Conservation (phyloP, 1,140 invertebrate species). For the Drosophila bocqueti region DNA sequence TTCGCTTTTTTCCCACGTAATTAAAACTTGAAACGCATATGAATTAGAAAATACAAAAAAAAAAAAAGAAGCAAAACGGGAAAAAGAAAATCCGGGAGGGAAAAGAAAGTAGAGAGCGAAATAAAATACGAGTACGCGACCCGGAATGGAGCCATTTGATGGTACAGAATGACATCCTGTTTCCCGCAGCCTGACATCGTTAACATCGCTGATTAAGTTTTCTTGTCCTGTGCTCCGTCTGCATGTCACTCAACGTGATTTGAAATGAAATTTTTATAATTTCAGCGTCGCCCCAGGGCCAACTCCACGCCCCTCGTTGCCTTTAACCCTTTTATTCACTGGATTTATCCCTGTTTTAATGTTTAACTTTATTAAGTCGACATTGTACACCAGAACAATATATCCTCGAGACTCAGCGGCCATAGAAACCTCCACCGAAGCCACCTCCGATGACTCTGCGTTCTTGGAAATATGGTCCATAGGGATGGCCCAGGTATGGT, state of each 20-base stretch:
- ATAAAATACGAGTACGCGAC: constrained; percentile 68
- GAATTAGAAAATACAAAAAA: constrained; percentile 72
- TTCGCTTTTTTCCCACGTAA: constrained; percentile 74
- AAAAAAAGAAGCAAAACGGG: constrained; percentile 28
- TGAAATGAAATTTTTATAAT: constrained; percentile 76
- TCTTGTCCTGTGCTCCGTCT: constrained; percentile 74
- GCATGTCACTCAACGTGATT: constrained; percentile 79
- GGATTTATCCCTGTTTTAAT: constrained; percentile 28
- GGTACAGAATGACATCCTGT: constrained; percentile 52
- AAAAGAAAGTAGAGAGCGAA: constrained; percentile 60
- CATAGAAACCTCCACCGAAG: constrained; percentile 4
- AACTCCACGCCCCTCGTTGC: not conserved
- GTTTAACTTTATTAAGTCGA: constrained; percentile 47
- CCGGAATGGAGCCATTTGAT: constrained; percentile 65
- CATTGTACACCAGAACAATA: constrained; percentile 6
- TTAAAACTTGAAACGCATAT: constrained; percentile 84
- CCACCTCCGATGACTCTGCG: constrained; percentile 4
- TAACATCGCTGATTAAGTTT: constrained; percentile 83
- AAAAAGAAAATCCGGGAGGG: constrained; percentile 18
- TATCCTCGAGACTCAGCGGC: constrained; percentile 5
- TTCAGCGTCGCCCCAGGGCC: constrained; percentile 39
- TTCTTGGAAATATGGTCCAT: constrained; percentile 6
- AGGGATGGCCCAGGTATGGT: constrained; percentile 4
- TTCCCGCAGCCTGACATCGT: constrained; percentile 73
- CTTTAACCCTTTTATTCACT: constrained; percentile 38